Evolutionary conservation across 30 jellyfish, hydroid and myxozoan species (phyloP).

Genomic region (Rhopilema esculentum): DNA sequence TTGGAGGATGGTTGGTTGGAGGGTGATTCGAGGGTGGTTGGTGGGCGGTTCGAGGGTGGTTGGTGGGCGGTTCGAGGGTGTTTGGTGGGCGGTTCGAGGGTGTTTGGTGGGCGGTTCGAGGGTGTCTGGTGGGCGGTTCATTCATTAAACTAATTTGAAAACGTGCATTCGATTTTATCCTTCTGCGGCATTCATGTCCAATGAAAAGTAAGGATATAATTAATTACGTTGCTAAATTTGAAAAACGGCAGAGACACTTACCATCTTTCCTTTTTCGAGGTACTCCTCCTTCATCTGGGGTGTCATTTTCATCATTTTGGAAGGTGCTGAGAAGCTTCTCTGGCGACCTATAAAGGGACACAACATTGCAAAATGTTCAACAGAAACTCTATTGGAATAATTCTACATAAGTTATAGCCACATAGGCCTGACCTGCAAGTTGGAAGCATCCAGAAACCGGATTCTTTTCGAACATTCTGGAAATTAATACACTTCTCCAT

Average conservation of each 20-base stretch:
- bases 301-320: conserved; percentile 54
- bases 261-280: conserved; percentile 59
- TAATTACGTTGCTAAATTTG: not conserved
- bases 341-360: conserved; percentile 2
- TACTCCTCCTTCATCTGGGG: conserved; percentile 70
- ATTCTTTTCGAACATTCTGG: not conserved
- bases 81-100: too few relatives aligned
- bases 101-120: too few relatives aligned
- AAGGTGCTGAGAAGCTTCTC: not conserved
- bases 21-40: too few relatives aligned
- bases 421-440: not conserved
- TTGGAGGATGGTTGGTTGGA: too few relatives aligned
- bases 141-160: too few relatives aligned
- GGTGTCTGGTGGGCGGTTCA: too few relatives aligned
- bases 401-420: not conserved
- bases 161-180: too few relatives aligned
- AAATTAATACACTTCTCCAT: not conserved
- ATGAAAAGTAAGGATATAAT: not conserved
- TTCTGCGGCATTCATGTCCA: not conserved
- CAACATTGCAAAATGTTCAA: not conserved
- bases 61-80: too few relatives aligned
- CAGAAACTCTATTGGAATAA: not conserved
- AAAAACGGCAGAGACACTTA: not conserved
- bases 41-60: too few relatives aligned
- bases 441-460: not conserved